A percentile compares a stretch with the other conserved stretches of the same genome.
Evolutionary conservation across 2,113 vertebrate species (phyloP).

Genomic region (Aplodontia rufa): DNA sequence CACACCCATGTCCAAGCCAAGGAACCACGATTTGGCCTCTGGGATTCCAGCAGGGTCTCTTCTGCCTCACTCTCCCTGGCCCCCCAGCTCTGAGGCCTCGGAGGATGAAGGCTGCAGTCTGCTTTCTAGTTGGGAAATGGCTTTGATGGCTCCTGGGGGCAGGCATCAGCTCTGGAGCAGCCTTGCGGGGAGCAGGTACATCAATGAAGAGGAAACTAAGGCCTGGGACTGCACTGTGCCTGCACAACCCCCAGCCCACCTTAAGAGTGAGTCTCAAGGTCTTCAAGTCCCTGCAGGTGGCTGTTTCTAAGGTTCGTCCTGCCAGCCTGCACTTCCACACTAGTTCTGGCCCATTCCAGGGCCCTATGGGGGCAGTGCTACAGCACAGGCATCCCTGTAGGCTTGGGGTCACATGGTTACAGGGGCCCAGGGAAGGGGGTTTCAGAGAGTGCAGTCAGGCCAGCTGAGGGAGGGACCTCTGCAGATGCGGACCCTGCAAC

Average conservation of each 20-base stretch:
- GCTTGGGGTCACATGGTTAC: no score
- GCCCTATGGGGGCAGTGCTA: no score
- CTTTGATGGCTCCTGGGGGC: not conserved
- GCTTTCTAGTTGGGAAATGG: not conserved
- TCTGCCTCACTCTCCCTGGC: no score
- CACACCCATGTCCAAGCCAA: no score
- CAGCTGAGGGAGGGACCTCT: not conserved
- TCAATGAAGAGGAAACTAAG: not conserved
- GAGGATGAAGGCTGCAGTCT: not conserved
- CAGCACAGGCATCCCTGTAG: not conserved
- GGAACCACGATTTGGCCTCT: not conserved
- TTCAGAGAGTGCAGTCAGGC: not conserved
- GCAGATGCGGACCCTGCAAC: not conserved
- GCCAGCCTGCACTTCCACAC: not conserved
- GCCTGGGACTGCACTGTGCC: accelerated
- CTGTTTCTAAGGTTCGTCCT: not conserved
- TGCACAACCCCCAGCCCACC: accelerated
- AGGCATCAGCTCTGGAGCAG: no score
- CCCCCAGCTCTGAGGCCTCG: no score
- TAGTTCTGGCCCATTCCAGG: not conserved
- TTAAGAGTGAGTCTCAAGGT: no score
- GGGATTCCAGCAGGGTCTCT: not conserved
- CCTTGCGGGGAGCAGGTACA: not conserved
- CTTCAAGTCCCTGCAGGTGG: not conserved
- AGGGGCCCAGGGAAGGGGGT: not conserved